Percentiles rank a stretch among this genome's conserved stretches.
These are phyloP conservation scores for Drosophila kanekoi DNA, from an alignment of 2,888 invertebrate species.

Conservation along the genomic window DNA sequence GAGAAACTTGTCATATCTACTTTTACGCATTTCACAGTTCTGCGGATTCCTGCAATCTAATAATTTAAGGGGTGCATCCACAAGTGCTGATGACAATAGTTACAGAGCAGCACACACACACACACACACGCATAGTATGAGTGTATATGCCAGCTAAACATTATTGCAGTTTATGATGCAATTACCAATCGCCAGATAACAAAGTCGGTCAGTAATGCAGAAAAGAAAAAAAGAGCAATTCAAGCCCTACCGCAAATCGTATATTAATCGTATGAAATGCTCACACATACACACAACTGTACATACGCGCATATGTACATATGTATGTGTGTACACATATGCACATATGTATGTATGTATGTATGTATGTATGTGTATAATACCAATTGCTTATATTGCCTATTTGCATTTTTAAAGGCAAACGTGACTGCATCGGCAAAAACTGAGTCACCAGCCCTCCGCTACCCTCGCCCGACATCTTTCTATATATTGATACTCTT, in stretches of 20 bases:
- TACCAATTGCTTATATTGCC: slow-evolving; percentile 7
- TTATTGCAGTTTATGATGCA: slow-evolving; percentile 33
- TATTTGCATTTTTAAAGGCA: slow-evolving; percentile 20
- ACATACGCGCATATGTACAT: not conserved
- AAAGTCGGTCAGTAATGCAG: slow-evolving; percentile 17
- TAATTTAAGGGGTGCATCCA: not conserved
- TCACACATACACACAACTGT: not conserved
- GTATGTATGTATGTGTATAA: not conserved
- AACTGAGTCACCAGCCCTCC: slow-evolving; percentile 4
- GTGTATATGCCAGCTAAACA: not conserved
- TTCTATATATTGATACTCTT: too few relatives aligned
- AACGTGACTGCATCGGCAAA: slow-evolving; percentile 14
- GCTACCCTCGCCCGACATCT: not conserved
- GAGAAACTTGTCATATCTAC: not conserved
- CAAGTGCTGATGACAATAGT: not conserved
- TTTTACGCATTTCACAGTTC: not conserved
- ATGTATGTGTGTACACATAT: not conserved
- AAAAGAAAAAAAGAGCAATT: not conserved
- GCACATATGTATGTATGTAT: not conserved
- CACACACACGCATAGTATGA: not conserved
- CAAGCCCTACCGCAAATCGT: slow-evolving; percentile 40
- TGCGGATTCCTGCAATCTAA: not conserved
- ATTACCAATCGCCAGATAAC: slow-evolving; percentile 31
- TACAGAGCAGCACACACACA: not conserved
- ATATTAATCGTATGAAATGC: not conserved